Percentiles rank a stretch among this genome's conserved stretches.
These are phyloP conservation scores for Exephanes ischioxanthus DNA, from an alignment of 2,888 invertebrate species.

Conservation along the genomic window DNA sequence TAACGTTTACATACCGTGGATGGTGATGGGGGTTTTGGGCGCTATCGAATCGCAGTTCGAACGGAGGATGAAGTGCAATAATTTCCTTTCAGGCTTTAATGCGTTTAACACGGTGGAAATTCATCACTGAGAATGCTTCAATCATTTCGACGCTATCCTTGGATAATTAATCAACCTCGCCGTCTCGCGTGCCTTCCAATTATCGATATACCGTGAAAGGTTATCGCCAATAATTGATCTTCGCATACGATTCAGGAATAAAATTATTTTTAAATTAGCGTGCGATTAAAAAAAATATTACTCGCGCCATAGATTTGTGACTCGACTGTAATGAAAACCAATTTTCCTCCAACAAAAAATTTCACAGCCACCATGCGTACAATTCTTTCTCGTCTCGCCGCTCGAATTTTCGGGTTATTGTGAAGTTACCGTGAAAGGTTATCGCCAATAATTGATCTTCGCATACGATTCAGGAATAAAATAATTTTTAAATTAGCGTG, in stretches of 20 bases:
- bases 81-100: constrained; percentile 28
- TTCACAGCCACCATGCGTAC: background rate
- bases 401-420: too few species aligned
- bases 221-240: too few species aligned
- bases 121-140: background rate
- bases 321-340: background rate
- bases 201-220: too few species aligned
- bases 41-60: constrained; percentile 10
- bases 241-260: too few species aligned
- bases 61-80: constrained; percentile 8
- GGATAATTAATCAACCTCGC: background rate
- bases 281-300: background rate
- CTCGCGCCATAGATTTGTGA: background rate
- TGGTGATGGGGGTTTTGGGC: background rate
- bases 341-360: background rate
- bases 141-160: background rate
- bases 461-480: too few species aligned
- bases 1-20: constrained; percentile 7
- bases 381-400: background rate
- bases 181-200: too few species aligned
- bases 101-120: constrained; percentile 19
- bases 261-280: too few species aligned
- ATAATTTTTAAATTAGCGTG: too few species aligned
- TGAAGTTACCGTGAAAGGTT: too few species aligned
- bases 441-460: too few species aligned